phyloP scores from a whole-genome alignment of 2,797 vertebrate species.

The Hydrolagus colliei region DNA sequence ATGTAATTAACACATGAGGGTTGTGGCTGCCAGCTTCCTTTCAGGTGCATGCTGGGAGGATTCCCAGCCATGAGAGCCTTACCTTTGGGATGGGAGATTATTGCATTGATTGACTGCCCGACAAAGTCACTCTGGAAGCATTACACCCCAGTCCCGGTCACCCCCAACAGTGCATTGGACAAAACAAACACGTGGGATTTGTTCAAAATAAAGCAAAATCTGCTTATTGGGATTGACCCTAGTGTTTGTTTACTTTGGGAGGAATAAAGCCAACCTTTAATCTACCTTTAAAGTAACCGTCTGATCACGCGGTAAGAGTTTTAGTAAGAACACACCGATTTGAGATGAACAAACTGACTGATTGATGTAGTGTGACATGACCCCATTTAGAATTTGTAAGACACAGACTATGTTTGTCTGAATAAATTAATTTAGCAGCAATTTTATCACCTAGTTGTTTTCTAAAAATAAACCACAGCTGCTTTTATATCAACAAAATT shows the following conservation, averaged over 20 bases:
- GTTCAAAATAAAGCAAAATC: slow-evolving; percentile 36
- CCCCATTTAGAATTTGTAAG: slow-evolving; percentile 77
- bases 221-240: slow-evolving; percentile 37
- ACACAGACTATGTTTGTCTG: slow-evolving; percentile 78
- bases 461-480: slow-evolving; percentile 55
- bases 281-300: slow-evolving; percentile 42
- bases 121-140: slow-evolving; percentile 50
- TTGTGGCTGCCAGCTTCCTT: slow-evolving; percentile 55
- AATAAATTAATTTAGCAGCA: slow-evolving; percentile 78
- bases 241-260: not conserved
- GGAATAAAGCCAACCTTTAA: slow-evolving; percentile 43
- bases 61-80: slow-evolving; percentile 49
- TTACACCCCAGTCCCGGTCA: slow-evolving; percentile 43
- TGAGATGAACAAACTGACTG: slow-evolving; percentile 63
- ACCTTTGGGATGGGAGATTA: slow-evolving; percentile 43
- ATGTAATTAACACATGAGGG: slow-evolving; percentile 90
- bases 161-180: slow-evolving; percentile 36
- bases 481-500: slow-evolving; percentile 55
- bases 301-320: slow-evolving; percentile 49
- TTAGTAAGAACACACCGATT: slow-evolving; percentile 73
- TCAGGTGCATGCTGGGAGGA: slow-evolving; percentile 59
- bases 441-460: slow-evolving; percentile 64
- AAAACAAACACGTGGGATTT: slow-evolving; percentile 43
- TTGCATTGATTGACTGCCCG: slow-evolving; percentile 47
- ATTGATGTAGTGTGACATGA: slow-evolving; percentile 70